Conservation (phyloP, 2,797 vertebrate species). For the Artibeus lituratus region DNA sequence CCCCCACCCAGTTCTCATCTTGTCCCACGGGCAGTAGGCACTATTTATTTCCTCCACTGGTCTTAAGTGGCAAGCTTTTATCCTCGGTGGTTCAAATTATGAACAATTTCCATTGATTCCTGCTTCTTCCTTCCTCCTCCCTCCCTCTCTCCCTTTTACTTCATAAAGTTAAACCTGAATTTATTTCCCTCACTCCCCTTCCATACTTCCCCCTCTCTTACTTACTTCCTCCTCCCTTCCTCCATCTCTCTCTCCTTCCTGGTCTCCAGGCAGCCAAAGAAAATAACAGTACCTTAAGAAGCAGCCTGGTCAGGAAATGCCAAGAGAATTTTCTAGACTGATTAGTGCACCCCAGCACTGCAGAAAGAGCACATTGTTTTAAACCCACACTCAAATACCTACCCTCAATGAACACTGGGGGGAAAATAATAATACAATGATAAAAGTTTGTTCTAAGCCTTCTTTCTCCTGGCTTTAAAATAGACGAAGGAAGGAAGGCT, state of each 20-base stretch:
- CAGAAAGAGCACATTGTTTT: not conserved
- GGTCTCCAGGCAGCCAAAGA: not conserved
- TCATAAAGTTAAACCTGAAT: not conserved
- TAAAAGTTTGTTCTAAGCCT: not conserved
- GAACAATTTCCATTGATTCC: not conserved
- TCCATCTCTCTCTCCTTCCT: not conserved
- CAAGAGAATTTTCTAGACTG: not conserved
- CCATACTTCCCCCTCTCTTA: not conserved
- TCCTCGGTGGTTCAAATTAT: not conserved
- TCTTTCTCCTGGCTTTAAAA: not conserved
- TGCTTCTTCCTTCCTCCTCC: not conserved
- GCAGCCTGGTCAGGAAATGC: not conserved
- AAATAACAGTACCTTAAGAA: not conserved
- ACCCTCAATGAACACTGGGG: not conserved
- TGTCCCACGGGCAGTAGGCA: not conserved
- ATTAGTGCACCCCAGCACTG: not conserved
- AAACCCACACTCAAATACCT: not conserved
- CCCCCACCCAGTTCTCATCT: not conserved
- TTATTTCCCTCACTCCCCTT: not conserved
- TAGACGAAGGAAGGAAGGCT: not conserved
- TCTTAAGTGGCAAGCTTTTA: not conserved
- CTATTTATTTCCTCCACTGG: not conserved
- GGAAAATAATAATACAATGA: not conserved
- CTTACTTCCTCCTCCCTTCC: not conserved
- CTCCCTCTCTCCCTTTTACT: not conserved